Base-by-base conservation (phyloP, 2,888 invertebrate species). In the Cephus pulcher region DNA sequence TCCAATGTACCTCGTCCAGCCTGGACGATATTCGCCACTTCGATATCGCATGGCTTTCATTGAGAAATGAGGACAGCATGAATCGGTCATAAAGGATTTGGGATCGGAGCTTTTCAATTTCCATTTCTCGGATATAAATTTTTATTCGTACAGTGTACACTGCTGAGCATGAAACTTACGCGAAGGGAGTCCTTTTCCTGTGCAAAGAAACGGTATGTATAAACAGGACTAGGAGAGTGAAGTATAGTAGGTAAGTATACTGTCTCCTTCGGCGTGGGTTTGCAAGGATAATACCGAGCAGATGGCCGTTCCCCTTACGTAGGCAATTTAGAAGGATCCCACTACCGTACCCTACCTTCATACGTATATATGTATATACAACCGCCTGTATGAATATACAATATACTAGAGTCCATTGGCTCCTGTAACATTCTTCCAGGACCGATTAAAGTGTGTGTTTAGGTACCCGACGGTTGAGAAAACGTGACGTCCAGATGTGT, bases 401-500 rank as follows among this genome's bases (percentile, higher is more conserved):
- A 56, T 56, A 23, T 56, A 56, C 56, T 9, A 23, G 56, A 23
- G 9, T 56, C 56, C 23, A 56, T 23, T 56, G 56, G 23, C 23
- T 23, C 9, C 56, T 23, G 56, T 56, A 56, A 56, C 23, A 56
- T 23, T 23, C 56, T 56, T 56, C 56, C 56, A 56, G 56, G 56
- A 56, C 56, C 23, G 15, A 56, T 6, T 23, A 56, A 56, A 56
- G 23, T 56, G 23, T 56, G 56, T 56, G 56, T 9, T 23, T 56
- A 56, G 56, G 75, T 73, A 77, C 71, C 69, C 76, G 77, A 76
- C 79, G 78, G 73, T 76, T 80, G 81, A 83, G 84, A 81, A 84
- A 83, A 86, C 80, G 83, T 86, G 86, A 77, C 79, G 68, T 75
- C 80, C 86, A 86, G 83, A 86, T 86, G 85, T 80, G 76, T 70